A percentile compares a stretch with the other conserved stretches of the same genome.
Conservation (phyloP, 2,113 vertebrate genomes). For the Otis tarda region DNA sequence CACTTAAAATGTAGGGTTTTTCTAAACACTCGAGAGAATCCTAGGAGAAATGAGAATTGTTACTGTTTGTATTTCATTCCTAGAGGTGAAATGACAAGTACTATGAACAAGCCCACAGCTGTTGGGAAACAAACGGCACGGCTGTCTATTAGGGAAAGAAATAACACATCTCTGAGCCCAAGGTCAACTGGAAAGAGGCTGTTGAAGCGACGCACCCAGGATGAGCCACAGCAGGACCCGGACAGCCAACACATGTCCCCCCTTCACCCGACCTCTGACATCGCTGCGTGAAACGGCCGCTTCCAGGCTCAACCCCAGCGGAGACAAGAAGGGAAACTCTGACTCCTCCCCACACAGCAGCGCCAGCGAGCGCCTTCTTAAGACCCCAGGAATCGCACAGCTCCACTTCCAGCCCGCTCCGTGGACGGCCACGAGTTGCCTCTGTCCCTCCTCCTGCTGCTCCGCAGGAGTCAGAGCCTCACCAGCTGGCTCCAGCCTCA, state of each 20-base stretch:
- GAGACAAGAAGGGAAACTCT: not conserved
- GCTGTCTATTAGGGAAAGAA: not conserved
- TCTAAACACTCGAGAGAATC: not conserved
- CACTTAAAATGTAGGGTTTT: not conserved
- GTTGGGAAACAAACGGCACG: not conserved
- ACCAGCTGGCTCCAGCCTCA: not conserved
- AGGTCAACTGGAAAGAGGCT: not conserved
- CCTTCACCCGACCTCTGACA: not conserved
- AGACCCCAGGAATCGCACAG: not conserved
- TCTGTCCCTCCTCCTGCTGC: not conserved
- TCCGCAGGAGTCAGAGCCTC: not conserved
- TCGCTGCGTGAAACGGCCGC: rapidly evolving
- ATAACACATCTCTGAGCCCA: not conserved
- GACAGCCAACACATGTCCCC: not conserved
- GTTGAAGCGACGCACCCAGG: not conserved
- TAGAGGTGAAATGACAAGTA: not conserved
- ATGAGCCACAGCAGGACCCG: not conserved
- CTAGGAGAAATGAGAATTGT: not conserved
- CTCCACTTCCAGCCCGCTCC: not conserved
- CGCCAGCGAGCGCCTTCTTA: rapidly evolving
- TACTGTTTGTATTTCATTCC: not conserved
- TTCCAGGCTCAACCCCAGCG: not conserved
- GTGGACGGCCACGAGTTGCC: not conserved
- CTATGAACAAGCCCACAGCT: not conserved
- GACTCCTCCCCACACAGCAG: not conserved